These are phyloP conservation scores for Zaprionus bogoriensis DNA, from an alignment of 2,888 invertebrate species.

Conservation along the genomic window DNA sequence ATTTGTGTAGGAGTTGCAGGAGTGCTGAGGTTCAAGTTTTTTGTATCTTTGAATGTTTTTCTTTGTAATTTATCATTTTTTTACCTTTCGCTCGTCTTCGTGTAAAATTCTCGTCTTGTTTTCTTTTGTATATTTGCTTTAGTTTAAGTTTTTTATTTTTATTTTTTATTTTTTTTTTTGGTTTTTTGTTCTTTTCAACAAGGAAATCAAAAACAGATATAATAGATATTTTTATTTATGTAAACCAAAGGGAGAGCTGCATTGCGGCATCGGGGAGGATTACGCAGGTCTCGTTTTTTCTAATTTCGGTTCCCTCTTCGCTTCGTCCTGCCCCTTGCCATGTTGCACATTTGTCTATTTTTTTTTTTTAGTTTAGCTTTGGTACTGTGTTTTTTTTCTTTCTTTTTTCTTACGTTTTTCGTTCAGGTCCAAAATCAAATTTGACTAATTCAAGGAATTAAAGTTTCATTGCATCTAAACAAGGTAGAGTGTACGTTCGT, in stretches of 20 bases:
- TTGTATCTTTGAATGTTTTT: slow-evolving; percentile 79
- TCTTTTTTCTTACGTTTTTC: slow-evolving; percentile 43
- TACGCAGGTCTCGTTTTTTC: slow-evolving; percentile 5
- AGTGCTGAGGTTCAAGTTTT: slow-evolving; percentile 80
- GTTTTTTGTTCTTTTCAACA: slow-evolving; percentile 51
- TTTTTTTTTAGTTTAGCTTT: slow-evolving; percentile 27
- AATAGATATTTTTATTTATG: slow-evolving; percentile 55
- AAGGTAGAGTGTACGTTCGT: slow-evolving; percentile 74
- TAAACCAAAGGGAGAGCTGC: slow-evolving; percentile 58
- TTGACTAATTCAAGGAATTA: slow-evolving; percentile 81
- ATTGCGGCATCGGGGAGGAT: slow-evolving; percentile 3
- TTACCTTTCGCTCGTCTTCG: slow-evolving; percentile 32
- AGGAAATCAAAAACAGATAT: slow-evolving; percentile 72
- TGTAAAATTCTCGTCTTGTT: slow-evolving; percentile 53
- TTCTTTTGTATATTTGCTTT: slow-evolving; percentile 75
- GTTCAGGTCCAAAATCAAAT: slow-evolving; percentile 81
- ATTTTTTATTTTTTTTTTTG: slow-evolving; percentile 75
- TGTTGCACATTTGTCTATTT: slow-evolving; percentile 50
- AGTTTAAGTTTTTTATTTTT: too few species aligned
- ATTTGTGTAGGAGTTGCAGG: slow-evolving; percentile 78
- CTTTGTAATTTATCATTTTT: slow-evolving; percentile 66
- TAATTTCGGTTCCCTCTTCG: slow-evolving; percentile 2
- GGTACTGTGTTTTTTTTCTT: slow-evolving; percentile 11
- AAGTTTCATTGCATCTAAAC: slow-evolving; percentile 79
- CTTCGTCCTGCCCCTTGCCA: slow-evolving; percentile 2